These are phyloP conservation scores for Palythoa grandiflora DNA, from an alignment of 92 coral and sea anemone genomes.

Conservation along the genomic window DNA sequence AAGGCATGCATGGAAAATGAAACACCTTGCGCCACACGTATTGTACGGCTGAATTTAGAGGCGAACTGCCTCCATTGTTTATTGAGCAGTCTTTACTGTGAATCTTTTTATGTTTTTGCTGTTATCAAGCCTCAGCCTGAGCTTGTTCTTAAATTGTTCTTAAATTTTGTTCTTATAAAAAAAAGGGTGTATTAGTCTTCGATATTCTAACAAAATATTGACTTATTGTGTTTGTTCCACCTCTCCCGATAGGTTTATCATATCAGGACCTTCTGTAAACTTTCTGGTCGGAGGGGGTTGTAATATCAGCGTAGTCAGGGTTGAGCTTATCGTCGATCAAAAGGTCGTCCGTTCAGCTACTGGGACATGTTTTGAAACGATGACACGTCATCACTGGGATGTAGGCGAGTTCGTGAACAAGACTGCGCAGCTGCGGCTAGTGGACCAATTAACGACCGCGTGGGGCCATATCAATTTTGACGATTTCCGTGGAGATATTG, in stretches of 20 bases:
- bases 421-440: constrained; percentile 59
- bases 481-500: constrained; percentile 63
- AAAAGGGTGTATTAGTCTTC: too few relatives aligned
- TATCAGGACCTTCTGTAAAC: constrained; percentile 49
- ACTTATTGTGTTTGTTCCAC: not conserved
- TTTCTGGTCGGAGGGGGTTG: constrained; percentile 81
- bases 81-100: too few relatives aligned
- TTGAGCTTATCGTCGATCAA: constrained; percentile 56
- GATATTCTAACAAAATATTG: not conserved
- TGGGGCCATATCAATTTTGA: constrained; percentile 83
- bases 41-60: too few relatives aligned
- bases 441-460: constrained; percentile 44
- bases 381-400: constrained; percentile 52
- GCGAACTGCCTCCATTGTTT: too few relatives aligned
- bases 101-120: too few relatives aligned
- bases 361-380: constrained; percentile 64
- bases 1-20: too few relatives aligned
- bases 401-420: constrained; percentile 56
- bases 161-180: too few relatives aligned
- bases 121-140: too few relatives aligned
- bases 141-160: too few relatives aligned
- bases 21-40: too few relatives aligned
- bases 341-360: constrained; percentile 56
- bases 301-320: constrained; percentile 42
- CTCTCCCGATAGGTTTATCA: not conserved